These are phyloP conservation scores for Lophotriccus pileatus DNA, from an alignment of 2,797 vertebrate genomes.

Conservation along the genomic window DNA sequence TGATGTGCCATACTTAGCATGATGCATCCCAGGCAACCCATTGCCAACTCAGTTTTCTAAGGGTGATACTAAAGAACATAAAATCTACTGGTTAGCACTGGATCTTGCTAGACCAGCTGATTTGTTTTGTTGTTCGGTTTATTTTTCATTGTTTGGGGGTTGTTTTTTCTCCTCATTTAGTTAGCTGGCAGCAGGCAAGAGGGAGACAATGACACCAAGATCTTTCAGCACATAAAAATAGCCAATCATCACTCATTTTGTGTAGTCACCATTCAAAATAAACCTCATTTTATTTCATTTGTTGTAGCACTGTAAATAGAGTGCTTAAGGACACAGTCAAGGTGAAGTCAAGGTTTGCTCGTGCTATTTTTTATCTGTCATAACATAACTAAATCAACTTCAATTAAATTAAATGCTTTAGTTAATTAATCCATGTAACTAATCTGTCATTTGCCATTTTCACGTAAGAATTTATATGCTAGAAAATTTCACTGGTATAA, in stretches of 20 bases:
- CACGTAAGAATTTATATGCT: not conserved
- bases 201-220: not conserved
- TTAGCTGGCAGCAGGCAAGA: not conserved
- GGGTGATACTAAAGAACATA: accelerated
- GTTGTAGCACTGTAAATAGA: not conserved
- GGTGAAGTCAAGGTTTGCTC: not conserved
- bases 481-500: not conserved
- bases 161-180: not conserved
- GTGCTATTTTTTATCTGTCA: not conserved
- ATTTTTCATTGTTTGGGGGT: not conserved
- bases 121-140: not conserved
- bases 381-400: not conserved
- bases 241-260: not conserved
- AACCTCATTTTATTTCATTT: not conserved
- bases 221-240: not conserved
- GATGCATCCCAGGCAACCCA: not conserved
- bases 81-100: not conserved
- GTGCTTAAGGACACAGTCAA: not conserved
- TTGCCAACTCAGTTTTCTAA: not conserved
- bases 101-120: not conserved
- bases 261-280: not conserved
- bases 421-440: not conserved
- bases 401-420: not conserved
- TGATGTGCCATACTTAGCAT: not conserved
- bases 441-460: not conserved